Percentiles rank a stretch among this genome's conserved stretches.
Evolutionary conservation across 2,113 vertebrate genomes (phyloP).

Genomic region (Leucosticte australis): DNA sequence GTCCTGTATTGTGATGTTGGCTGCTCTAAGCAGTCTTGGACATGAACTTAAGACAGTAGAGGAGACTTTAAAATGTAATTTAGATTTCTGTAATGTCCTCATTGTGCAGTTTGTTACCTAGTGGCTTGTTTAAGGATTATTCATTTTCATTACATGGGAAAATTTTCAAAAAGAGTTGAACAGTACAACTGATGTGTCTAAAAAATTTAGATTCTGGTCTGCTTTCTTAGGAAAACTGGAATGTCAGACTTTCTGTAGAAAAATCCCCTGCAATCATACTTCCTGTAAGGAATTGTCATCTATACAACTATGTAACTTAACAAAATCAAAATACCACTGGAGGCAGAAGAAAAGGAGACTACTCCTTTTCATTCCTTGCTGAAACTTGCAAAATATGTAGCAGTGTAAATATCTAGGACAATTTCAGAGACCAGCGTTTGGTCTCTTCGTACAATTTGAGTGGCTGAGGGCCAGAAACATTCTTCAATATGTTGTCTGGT

Average conservation of each 20-base stretch:
- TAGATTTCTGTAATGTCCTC: not conserved
- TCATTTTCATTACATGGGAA: not conserved
- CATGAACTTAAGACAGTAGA: not conserved
- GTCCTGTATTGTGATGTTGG: not conserved
- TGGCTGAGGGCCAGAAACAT: not conserved
- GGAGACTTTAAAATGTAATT: not conserved
- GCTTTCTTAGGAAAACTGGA: not conserved
- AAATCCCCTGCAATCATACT: not conserved
- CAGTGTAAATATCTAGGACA: not conserved
- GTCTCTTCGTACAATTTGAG: not conserved
- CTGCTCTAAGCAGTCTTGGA: not conserved
- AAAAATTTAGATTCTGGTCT: not conserved
- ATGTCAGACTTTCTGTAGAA: not conserved
- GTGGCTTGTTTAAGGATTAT: not conserved
- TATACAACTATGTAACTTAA: not conserved
- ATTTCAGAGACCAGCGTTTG: rapidly evolving
- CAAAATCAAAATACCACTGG: not conserved
- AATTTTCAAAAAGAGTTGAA: not conserved
- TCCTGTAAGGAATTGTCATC: not conserved
- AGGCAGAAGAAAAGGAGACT: not conserved
- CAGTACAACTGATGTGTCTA: not conserved
- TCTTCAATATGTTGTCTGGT: not conserved
- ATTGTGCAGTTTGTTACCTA: not conserved
- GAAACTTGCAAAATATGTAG: not conserved
- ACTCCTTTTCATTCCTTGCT: not conserved